These are phyloP conservation scores for Siniperca undulata DNA, from an alignment of 2,797 vertebrate genomes.

Conservation along the genomic window DNA sequence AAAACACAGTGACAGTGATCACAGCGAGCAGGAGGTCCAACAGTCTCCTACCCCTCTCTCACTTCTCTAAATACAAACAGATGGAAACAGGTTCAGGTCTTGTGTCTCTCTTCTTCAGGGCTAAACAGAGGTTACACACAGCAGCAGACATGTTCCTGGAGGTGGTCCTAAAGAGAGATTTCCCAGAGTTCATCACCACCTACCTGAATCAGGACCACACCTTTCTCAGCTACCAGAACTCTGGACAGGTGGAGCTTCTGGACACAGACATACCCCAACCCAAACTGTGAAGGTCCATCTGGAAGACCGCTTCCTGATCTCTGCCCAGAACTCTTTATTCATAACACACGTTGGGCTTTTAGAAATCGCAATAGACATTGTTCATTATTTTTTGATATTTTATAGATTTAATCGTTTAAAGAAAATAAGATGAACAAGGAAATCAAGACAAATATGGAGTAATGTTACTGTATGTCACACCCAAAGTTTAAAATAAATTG, in stretches of 20 bases:
- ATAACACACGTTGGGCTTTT: not conserved
- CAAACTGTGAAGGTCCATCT: conserved; percentile 68
- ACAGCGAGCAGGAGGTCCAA: not conserved
- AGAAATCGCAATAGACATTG: not conserved
- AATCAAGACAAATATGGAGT: not conserved
- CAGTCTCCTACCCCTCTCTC: not conserved
- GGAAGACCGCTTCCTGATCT: not conserved
- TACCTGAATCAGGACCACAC: conserved; percentile 84
- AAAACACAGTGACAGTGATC: no score
- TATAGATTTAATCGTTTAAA: not conserved
- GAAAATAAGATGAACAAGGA: not conserved
- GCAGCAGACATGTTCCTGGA: conserved; percentile 81
- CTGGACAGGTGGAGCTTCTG: not conserved
- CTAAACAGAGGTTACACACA: conserved; percentile 65
- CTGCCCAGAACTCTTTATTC: not conserved
- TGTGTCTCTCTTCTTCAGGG: conserved; percentile 62
- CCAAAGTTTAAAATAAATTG: not conserved
- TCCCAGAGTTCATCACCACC: conserved; percentile 86
- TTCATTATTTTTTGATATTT: not conserved
- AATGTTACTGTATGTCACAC: not conserved
- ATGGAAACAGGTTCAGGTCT: not conserved
- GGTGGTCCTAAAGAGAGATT: conserved; percentile 81
- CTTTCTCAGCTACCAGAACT: conserved; percentile 75
- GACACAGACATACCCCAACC: conserved; percentile 3
- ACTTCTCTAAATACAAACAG: not conserved